Conservation (phyloP, 1,140 invertebrate genomes). For the Pantala flavescens region DNA sequence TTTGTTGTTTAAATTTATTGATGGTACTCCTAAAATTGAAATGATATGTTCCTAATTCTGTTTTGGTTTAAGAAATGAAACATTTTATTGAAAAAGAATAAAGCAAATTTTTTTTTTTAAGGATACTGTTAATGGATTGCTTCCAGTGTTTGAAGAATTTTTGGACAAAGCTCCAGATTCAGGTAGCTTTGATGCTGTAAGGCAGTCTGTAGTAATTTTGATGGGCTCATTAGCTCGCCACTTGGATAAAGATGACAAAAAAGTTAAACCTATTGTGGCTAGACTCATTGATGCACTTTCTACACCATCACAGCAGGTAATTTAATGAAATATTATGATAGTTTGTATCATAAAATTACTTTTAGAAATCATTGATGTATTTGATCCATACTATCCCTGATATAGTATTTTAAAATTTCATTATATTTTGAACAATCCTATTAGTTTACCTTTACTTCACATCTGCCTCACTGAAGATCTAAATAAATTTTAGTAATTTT, state of each 20-base stretch:
- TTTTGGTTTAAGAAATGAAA: no score
- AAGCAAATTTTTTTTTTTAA: constrained; percentile 16
- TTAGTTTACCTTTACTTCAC: no score
- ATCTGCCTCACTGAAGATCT: no score
- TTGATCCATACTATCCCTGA: background rate
- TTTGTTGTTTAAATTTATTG: no score
- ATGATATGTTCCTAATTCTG: no score
- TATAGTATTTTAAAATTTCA: background rate
- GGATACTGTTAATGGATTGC: constrained; percentile 56
- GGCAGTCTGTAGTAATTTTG: constrained; percentile 91
- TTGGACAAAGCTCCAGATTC: constrained; percentile 83
- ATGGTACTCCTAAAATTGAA: no score
- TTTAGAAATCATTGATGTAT: background rate
- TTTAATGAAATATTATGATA: background rate
- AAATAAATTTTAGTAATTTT: background rate
- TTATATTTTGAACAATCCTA: no score
- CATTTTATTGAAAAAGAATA: no score
- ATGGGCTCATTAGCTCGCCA: constrained; percentile 94
- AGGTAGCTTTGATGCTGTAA: constrained; percentile 80
- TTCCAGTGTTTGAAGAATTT: constrained; percentile 84
- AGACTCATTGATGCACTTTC: constrained; percentile 83
- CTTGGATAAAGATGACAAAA: constrained; percentile 77
- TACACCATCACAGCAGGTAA: constrained; percentile 88
- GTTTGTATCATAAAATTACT: constrained; percentile 1
- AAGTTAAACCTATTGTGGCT: constrained; percentile 87